These are phyloP conservation scores for Amblyornis subalaris DNA, from an alignment of 2,113 vertebrate species.

Conservation along the genomic window DNA sequence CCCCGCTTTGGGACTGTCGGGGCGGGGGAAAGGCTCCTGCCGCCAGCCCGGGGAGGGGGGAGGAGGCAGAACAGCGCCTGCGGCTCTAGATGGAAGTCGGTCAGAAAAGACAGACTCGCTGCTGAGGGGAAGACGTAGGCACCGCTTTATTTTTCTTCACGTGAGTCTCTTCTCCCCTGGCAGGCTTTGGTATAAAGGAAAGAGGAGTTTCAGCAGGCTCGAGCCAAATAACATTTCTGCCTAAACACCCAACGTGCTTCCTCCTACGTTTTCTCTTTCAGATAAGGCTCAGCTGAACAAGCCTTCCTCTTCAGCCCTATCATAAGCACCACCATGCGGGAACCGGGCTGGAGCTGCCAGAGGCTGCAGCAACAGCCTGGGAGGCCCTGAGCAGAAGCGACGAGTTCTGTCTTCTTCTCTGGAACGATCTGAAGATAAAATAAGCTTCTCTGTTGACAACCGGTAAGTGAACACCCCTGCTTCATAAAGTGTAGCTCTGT, in stretches of 20 bases:
- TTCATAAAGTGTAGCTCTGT: background rate
- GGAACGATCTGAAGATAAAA: background rate
- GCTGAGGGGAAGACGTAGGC: accelerated
- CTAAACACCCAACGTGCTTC: background rate
- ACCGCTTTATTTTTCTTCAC: background rate
- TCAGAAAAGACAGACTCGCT: accelerated
- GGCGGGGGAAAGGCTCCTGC: background rate
- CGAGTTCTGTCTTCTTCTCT: background rate
- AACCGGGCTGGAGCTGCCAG: background rate
- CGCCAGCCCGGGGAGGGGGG: background rate
- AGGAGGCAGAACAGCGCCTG: background rate
- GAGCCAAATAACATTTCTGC: background rate
- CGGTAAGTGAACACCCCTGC: background rate
- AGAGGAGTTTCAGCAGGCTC: background rate
- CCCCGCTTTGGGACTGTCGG: background rate
- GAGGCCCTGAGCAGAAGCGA: background rate
- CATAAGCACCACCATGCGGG: background rate
- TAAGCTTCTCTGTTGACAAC: accelerated
- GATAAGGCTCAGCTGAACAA: background rate
- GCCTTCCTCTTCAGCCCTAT: background rate
- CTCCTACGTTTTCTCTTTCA: background rate
- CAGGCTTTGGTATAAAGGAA: background rate
- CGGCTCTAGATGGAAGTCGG: background rate
- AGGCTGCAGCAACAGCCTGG: background rate
- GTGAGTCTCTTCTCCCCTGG: background rate